Evolutionary conservation across 2,888 invertebrate species (phyloP), one percentile per base, ranked within the genome.

Genomic region (Athalia rosae): DNA sequence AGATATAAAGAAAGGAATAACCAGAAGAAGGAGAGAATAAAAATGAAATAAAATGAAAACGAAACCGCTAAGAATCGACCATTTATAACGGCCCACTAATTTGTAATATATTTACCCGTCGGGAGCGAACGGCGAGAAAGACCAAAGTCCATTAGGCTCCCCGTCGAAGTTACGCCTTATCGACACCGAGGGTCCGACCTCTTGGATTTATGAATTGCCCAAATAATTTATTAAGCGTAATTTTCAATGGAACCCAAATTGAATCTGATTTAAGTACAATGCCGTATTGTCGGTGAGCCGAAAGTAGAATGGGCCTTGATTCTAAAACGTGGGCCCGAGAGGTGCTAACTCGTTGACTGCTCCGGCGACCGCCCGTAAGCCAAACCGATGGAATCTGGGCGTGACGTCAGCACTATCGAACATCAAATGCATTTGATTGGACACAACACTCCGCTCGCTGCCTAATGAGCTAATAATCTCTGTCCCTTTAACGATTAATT

Each of bases 251-350:
- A 88, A 79, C 85, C 88, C 88, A 89, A 89, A 89, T 89, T 89
- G 89, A 89, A 89, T 89, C 89, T 89, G 89, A 89, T 89, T 89
- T 89, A 89, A 89, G 88, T 86, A 89, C 89, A 89, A 89, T 89
- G 85, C 84, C 77, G 83, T 84, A 89, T 89, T 89, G 89, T 89
- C 74, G 84, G 81, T 58, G 78, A 79, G 77, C 73, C 76, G 77
- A 78, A 76, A 15, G 48, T 62, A 74, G 79, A 77, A 73, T 77
- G 79, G 66, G 83, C 80, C 85, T 87, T 87, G 87, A 89, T 88
- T 88, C 87, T 83, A 86, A 83, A 82, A 82, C 82, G 82, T 63
- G 61, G 71, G 67, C 81, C 81, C 82, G 80, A 82, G 84, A 85
- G 86, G 87, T 85, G 87, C 88, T 88, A 88, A 88, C 88, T 88